Evolutionary conservation across 2,113 vertebrate genomes (phyloP).

Genomic region (Aythya baeri): DNA sequence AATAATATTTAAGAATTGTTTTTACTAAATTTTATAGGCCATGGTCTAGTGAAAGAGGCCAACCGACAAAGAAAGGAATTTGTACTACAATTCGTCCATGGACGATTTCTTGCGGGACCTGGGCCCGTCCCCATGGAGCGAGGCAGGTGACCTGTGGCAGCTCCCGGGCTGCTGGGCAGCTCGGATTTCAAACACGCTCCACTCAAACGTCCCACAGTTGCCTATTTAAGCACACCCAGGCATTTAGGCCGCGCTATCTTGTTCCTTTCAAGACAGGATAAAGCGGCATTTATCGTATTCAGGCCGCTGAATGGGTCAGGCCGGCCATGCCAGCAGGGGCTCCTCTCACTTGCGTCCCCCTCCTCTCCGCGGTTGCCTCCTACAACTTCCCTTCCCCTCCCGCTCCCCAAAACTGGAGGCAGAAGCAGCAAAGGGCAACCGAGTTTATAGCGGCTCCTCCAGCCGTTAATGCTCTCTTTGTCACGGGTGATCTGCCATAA

Average conservation of each 20-base stretch:
- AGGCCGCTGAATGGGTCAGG: constrained; percentile 90
- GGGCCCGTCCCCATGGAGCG: constrained; percentile 75
- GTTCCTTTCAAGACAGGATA: constrained; percentile 87
- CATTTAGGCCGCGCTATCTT: constrained; percentile 87
- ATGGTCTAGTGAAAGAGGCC: constrained; percentile 81
- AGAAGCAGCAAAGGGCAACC: constrained; percentile 15
- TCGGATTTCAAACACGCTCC: constrained; percentile 88
- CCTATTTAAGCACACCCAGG: constrained; percentile 87
- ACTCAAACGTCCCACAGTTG: constrained; percentile 82
- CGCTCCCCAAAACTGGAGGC: not conserved
- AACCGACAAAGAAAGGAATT: constrained; percentile 82
- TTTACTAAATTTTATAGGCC: constrained; percentile 85
- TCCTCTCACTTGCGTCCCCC: constrained; percentile 78
- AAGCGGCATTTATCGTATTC: constrained; percentile 93
- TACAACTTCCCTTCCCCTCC: not conserved
- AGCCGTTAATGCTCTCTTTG: not conserved
- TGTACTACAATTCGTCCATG: constrained; percentile 81
- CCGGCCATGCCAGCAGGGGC: constrained; percentile 80
- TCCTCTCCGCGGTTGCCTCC: not conserved
- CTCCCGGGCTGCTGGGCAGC: constrained; percentile 81
- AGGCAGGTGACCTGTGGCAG: constrained; percentile 89
- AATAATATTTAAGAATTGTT: constrained; percentile 89
- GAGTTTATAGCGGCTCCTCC: not conserved
- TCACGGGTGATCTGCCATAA: not conserved
- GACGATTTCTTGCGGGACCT: constrained; percentile 82